phyloP scores from a whole-genome alignment of 2,888 invertebrate genomes.

The Rhamnusium bicolor region DNA sequence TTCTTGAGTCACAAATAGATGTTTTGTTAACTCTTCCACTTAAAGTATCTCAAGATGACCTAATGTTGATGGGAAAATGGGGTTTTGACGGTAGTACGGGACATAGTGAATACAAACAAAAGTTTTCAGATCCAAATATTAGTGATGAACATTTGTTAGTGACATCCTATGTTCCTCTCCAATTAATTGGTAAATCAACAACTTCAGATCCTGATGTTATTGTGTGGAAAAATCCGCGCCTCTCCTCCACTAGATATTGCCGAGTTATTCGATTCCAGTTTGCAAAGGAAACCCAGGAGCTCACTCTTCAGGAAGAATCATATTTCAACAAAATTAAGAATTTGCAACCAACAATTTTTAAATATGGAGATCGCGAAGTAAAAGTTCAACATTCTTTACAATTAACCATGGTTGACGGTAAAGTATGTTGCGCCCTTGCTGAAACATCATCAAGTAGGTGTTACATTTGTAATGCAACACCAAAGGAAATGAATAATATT shows the following conservation, averaged over 20 bases:
- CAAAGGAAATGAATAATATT: slow-evolving; percentile 30
- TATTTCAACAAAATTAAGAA: slow-evolving; percentile 33
- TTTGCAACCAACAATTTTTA: slow-evolving; percentile 19
- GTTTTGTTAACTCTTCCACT: too few species aligned
- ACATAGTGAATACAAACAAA: too few species aligned
- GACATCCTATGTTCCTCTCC: slow-evolving; percentile 30
- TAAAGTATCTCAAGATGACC: too few species aligned
- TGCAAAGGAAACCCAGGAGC: slow-evolving; percentile 21
- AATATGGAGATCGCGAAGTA: slow-evolving; percentile 1
- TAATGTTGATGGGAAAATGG: too few species aligned
- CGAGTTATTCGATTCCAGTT: too few species aligned
- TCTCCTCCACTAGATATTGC: slow-evolving; percentile 30
- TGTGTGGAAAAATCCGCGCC: slow-evolving; percentile 36
- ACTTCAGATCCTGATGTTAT: slow-evolving; percentile 6
- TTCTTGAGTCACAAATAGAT: too few species aligned
- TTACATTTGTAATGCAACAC: too few species aligned
- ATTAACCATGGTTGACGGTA: slow-evolving; percentile 32
- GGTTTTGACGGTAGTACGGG: too few species aligned
- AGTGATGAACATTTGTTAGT: slow-evolving; percentile 29
- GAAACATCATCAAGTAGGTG: slow-evolving; percentile 5
- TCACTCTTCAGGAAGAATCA: slow-evolving; percentile 19
- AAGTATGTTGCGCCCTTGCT: slow-evolving; percentile 19
- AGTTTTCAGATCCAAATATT: background rate
- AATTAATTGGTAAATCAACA: slow-evolving; percentile 18
- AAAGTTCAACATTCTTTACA: slow-evolving; percentile 30